Percentiles rank a stretch among this genome's conserved stretches.
Conservation (phyloP, 2,797 vertebrate species). For the Pantherophis alleghaniensis region DNA sequence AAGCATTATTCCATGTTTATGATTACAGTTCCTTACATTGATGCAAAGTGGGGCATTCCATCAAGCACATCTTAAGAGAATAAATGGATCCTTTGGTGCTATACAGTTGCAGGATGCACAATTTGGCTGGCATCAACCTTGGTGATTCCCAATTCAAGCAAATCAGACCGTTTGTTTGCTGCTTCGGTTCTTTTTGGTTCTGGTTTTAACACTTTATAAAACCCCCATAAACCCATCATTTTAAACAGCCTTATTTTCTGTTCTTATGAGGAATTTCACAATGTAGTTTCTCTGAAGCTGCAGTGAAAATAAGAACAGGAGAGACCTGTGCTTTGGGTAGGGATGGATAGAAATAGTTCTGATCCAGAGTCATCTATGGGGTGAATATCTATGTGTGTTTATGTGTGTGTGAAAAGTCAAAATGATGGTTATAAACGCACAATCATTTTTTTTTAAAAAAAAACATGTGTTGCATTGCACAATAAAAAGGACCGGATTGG, state of each 20-base stretch:
- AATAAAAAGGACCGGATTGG: background rate
- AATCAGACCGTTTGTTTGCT: background rate
- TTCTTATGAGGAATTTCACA: background rate
- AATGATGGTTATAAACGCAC: background rate
- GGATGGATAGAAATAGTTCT: background rate
- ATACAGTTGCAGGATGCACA: background rate
- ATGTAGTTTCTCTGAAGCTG: background rate
- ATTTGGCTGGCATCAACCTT: background rate
- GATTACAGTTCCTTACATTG: background rate
- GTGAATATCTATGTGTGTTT: background rate
- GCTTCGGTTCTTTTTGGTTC: background rate
- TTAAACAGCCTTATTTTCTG: background rate
- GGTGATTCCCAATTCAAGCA: background rate
- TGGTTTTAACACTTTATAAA: background rate
- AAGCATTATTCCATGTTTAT: constrained; percentile 7
- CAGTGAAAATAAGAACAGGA: background rate
- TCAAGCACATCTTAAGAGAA: constrained; percentile 2
- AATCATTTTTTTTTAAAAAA: background rate
- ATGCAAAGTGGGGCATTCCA: background rate
- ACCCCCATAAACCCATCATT: background rate
- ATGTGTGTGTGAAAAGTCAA: background rate
- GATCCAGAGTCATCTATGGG: background rate
- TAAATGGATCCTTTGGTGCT: background rate
- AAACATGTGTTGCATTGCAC: background rate
- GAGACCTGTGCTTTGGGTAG: background rate